A percentile compares a stretch with the other conserved stretches of the same genome.
These are phyloP conservation scores for Mormyrus iriodes DNA, from an alignment of 2,113 vertebrate species.

Conservation along the genomic window DNA sequence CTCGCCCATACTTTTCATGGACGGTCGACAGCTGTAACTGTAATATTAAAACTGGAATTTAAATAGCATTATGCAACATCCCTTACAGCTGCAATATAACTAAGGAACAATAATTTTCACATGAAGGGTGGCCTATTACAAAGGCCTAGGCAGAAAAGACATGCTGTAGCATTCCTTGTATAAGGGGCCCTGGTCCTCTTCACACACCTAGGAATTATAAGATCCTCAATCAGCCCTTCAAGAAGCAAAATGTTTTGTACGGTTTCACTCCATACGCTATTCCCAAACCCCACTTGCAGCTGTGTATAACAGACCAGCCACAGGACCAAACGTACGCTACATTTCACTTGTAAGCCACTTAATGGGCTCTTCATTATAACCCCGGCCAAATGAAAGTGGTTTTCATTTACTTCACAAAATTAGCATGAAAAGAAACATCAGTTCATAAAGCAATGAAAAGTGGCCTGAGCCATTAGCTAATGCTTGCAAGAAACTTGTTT, in stretches of 20 bases:
- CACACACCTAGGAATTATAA: slow-evolving; percentile 35
- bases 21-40: not conserved
- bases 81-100: not conserved
- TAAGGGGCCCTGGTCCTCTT: slow-evolving; percentile 7
- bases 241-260: slow-evolving; percentile 38
- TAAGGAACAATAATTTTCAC: not conserved
- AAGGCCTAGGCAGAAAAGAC: not conserved
- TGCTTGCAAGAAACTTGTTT: not conserved
- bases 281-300: not conserved
- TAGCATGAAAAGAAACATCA: slow-evolving; percentile 1
- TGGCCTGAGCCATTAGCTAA: not conserved
- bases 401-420: slow-evolving; percentile 14
- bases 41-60: not conserved
- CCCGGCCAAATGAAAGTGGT: slow-evolving; percentile 6
- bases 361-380: slow-evolving; percentile 11
- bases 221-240: slow-evolving; percentile 47
- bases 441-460: slow-evolving; percentile 14
- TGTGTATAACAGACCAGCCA: not conserved
- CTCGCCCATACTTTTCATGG: not conserved
- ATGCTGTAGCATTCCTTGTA: slow-evolving; percentile 23
- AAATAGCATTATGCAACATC: not conserved
- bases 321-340: not conserved
- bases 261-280: slow-evolving; percentile 37
- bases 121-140: not conserved
- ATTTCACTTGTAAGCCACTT: not conserved